Evolutionary conservation across 2,113 vertebrate species (phyloP).

Genomic region (Grammomys surdaster): DNA sequence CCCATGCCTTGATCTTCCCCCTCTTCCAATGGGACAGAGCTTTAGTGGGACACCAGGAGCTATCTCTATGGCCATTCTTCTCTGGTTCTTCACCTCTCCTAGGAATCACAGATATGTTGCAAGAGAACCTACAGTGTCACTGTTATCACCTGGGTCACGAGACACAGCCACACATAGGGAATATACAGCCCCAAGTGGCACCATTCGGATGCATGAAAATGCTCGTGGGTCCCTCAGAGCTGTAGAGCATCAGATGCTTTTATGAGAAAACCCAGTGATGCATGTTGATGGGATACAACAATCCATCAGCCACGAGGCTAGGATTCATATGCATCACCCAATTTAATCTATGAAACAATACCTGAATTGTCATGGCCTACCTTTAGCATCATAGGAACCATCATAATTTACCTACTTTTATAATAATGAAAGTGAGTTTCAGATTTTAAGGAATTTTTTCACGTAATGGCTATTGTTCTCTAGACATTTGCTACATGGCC

Average conservation of each 20-base stretch:
- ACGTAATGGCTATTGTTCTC: not conserved
- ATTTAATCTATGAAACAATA: constrained; percentile 7
- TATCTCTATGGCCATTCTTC: not conserved
- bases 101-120: not conserved
- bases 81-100: not conserved
- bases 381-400: not conserved
- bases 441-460: constrained; percentile 5
- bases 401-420: not conserved
- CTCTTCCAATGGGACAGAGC: not conserved
- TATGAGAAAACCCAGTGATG: not conserved
- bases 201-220: constrained; percentile 4
- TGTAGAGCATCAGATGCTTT: not conserved
- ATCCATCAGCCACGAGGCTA: not conserved
- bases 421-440: not conserved
- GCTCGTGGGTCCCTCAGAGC: not conserved
- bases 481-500: constrained; percentile 1
- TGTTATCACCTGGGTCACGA: not conserved
- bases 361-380: not conserved
- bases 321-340: not conserved
- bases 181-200: not conserved
- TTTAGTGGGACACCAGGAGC: not conserved
- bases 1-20: not conserved
- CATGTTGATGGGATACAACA: not conserved
- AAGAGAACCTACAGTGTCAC: not conserved
- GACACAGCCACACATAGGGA: not conserved